Evolutionary conservation across 1,140 invertebrate species (phyloP), one percentile per base, ranked within the genome.

Genomic region (Bombus huntii): DNA sequence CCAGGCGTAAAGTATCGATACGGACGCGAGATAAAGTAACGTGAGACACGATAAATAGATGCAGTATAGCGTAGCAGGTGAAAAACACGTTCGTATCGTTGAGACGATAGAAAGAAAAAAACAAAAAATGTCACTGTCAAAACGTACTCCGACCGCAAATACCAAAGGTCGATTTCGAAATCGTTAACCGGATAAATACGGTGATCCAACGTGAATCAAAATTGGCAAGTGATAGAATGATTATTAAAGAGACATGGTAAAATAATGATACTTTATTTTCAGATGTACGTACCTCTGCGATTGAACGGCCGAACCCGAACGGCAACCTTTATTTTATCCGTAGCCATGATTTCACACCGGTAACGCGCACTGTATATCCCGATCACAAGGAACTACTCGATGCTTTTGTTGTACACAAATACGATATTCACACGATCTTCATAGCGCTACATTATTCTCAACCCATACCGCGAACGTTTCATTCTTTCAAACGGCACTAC

Each of bases 281-380:
- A 39, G 57, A 1, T 65, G 18, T 76, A 95, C 97, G 96, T 96
- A 99, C 98, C 98, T 97, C 98, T 96, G 92, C 98, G 97, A 96
- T 98, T 99, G 95, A 99, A 98, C 93, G 98, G 98, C 95, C 98
- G 97, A 93, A 99, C 98, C 94, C 98, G 97, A 91, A 99, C 98
- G 92, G 98, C 98, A 90, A 99, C 98, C 97, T 98, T 98, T 93
- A 99, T 98, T 97, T 99, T 99, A 97, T 98, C 97, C 95, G 97
- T 97, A 93, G 97, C 96, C 97, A 98, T 98, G 90, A 87, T 92
- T 93, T 91, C 86, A 89, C 87, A 92, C 92, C 92, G 92, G 92
- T 90, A 88, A 88, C 88, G 91, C 90, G 89, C 92, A 92, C 91
- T 82, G 66, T 90, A 86, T 89, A 89, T 83, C 86, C 76, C 86